These are phyloP conservation scores for Speoplatyrhinus poulsoni DNA, from an alignment of 2,113 vertebrate genomes.

Conservation along the genomic window DNA sequence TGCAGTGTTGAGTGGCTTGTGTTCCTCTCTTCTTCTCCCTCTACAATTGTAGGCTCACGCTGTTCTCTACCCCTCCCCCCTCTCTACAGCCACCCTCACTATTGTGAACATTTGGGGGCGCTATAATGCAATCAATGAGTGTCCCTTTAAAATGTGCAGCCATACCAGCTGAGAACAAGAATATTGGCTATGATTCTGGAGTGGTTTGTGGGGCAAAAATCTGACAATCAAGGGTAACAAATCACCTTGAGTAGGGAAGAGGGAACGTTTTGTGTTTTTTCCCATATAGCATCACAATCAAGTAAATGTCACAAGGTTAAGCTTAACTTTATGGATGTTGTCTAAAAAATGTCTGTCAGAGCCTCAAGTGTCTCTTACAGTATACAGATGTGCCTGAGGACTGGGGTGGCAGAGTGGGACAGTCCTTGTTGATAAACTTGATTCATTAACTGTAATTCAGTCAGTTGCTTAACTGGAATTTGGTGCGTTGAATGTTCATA, in stretches of 20 bases:
- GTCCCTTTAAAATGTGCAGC: no score
- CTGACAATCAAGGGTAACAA: slow-evolving; percentile 53
- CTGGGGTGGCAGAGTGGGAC: slow-evolving; percentile 21
- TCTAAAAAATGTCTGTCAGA: slow-evolving; percentile 15
- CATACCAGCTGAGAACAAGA: no score
- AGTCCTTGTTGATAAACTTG: slow-evolving; percentile 19
- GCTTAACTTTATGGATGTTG: not conserved
- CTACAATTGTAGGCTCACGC: no score
- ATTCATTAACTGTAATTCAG: slow-evolving; percentile 19
- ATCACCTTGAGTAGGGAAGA: slow-evolving; percentile 16
- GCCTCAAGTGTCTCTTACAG: slow-evolving; percentile 63
- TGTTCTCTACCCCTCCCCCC: no score
- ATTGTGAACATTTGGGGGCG: no score
- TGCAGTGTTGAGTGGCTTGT: no score
- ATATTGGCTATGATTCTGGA: slow-evolving; percentile 25
- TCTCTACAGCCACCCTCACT: no score
- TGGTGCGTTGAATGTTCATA: slow-evolving; percentile 22
- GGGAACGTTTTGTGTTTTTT: slow-evolving; percentile 1
- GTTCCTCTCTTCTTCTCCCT: no score
- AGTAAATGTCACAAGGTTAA: slow-evolving; percentile 24
- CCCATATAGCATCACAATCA: slow-evolving; percentile 3
- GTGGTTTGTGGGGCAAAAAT: slow-evolving; percentile 11
- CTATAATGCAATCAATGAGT: no score
- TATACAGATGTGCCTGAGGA: slow-evolving; percentile 62
- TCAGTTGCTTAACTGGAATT: slow-evolving; percentile 21